Evolutionary conservation across 2,888 invertebrate genomes (phyloP).

Genomic region (Dorcus parallelipipedus): DNA sequence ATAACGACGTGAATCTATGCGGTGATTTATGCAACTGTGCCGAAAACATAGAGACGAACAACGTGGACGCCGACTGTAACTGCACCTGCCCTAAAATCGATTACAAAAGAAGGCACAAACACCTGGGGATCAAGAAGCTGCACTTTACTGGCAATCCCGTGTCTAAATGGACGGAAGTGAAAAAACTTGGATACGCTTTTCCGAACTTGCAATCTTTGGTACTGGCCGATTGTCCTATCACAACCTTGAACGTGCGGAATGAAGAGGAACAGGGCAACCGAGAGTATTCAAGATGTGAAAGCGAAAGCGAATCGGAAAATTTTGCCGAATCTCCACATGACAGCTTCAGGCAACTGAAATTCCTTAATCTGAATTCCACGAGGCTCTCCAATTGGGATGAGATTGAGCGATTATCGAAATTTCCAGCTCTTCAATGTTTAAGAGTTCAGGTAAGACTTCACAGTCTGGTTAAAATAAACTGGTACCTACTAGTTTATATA

Average conservation of each 20-base stretch:
- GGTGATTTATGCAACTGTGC: constrained; percentile 44
- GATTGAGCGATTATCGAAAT: constrained; percentile 79
- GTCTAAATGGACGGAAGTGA: constrained; percentile 79
- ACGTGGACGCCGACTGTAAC: constrained; percentile 23
- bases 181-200: constrained; percentile 80
- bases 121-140: constrained; percentile 70
- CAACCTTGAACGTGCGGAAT: constrained; percentile 48
- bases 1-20: constrained; percentile 70
- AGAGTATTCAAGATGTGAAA: constrained; percentile 44
- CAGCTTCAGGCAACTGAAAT: constrained; percentile 66
- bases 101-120: constrained; percentile 44
- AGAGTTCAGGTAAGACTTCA: constrained; percentile 65
- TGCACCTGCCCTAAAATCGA: constrained; percentile 34
- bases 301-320: constrained; percentile 61
- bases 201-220: constrained; percentile 82
- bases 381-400: constrained; percentile 84
- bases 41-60: constrained; percentile 27
- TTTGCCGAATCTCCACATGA: constrained; percentile 58
- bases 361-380: constrained; percentile 83
- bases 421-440: constrained; percentile 78
- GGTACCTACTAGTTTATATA: too few species aligned
- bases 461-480: background rate
- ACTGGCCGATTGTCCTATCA: constrained; percentile 80
- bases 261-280: constrained; percentile 29
- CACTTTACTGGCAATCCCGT: constrained; percentile 88